Conservation (phyloP, 2,797 vertebrate genomes). For the Phataginus tricuspis region DNA sequence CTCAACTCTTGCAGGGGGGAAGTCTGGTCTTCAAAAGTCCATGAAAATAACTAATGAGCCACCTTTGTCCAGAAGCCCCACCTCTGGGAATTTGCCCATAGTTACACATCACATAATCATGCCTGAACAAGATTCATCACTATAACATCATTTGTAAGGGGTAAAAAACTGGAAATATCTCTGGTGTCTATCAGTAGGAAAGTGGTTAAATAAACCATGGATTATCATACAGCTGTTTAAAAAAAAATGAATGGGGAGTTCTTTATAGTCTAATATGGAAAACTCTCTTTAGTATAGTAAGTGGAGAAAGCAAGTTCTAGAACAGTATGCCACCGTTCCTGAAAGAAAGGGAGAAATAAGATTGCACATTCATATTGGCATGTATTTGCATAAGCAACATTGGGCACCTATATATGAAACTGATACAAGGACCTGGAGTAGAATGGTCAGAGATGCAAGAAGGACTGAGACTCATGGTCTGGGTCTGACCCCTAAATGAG, state of each 20-base stretch:
- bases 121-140: background rate
- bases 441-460: background rate
- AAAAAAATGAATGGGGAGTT: background rate
- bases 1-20: background rate
- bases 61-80: background rate
- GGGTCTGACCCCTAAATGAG: background rate
- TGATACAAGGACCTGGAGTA: background rate
- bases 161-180: background rate
- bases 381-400: background rate
- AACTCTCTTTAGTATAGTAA: background rate
- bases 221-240: background rate
- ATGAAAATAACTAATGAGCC: background rate
- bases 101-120: background rate
- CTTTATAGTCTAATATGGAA: background rate
- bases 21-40: background rate
- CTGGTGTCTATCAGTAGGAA: background rate
- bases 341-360: background rate
- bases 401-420: background rate
- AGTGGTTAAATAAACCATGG: background rate
- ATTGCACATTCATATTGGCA: background rate
- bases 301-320: background rate
- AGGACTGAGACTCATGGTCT: background rate
- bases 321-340: background rate
- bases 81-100: background rate
- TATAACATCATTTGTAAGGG: background rate